These are phyloP conservation scores for Drosophila seclusa DNA, from an alignment of 2,888 invertebrate species.

Conservation along the genomic window DNA sequence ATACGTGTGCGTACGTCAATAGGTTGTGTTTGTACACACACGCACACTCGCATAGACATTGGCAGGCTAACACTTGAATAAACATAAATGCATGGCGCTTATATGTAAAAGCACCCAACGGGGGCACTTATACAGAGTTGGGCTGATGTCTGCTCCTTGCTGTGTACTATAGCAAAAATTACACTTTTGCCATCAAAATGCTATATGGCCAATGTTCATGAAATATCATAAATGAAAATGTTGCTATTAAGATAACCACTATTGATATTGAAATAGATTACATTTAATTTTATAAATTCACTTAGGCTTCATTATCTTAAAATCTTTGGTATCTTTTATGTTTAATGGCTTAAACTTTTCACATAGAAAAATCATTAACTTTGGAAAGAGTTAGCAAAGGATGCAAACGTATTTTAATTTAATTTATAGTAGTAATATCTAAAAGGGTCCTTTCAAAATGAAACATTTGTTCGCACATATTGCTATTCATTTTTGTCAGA, in stretches of 20 bases:
- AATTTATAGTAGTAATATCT: not conserved
- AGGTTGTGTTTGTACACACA: constrained; percentile 41
- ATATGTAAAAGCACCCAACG: constrained; percentile 71
- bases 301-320: not conserved
- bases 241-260: not conserved
- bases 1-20: constrained; percentile 23
- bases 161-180: not conserved
- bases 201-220: not conserved
- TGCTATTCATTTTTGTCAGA: not conserved
- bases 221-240: not conserved
- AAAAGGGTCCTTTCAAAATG: not conserved
- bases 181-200: not conserved
- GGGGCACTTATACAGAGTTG: constrained; percentile 68
- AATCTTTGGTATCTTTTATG: not conserved
- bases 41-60: constrained; percentile 25
- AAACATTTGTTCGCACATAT: not conserved
- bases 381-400: not conserved
- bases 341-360: not conserved
- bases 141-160: constrained; percentile 33
- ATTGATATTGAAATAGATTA: not conserved
- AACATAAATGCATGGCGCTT: constrained; percentile 75
- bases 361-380: not conserved
- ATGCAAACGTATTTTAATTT: not conserved
- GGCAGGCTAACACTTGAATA: constrained; percentile 69
- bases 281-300: not conserved